phyloP scores from a whole-genome alignment of 2,888 invertebrate species.

The Amphimallon solstitiale region DNA sequence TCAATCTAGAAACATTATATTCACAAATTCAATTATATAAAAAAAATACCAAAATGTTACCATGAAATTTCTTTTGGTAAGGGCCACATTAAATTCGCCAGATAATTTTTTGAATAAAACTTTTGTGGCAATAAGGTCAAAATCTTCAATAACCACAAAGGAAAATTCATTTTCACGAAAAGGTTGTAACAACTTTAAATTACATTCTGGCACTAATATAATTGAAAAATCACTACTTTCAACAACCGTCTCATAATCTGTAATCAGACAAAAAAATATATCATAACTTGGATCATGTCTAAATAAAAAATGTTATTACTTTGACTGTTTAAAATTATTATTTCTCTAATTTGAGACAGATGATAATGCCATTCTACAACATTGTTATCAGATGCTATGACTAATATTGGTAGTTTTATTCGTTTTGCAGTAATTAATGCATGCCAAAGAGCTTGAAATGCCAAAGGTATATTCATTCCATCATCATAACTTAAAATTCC shows the following conservation, averaged over 20 bases:
- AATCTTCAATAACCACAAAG: slow-evolving; percentile 27
- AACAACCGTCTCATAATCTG: slow-evolving; percentile 16
- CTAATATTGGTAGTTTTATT: slow-evolving; percentile 21
- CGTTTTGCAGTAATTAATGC: slow-evolving; percentile 22
- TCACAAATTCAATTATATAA: slow-evolving; percentile 3
- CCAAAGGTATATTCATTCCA: slow-evolving; percentile 14
- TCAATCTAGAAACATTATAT: slow-evolving; percentile 19
- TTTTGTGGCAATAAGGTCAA: slow-evolving; percentile 26
- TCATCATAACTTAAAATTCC: slow-evolving; percentile 33
- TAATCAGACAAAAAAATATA: slow-evolving; percentile 2
- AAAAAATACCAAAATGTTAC: slow-evolving; percentile 10
- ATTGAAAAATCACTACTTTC: neutral
- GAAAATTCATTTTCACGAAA: slow-evolving; percentile 15
- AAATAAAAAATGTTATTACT: slow-evolving; percentile 2
- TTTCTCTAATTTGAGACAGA: slow-evolving; percentile 12
- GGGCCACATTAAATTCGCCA: slow-evolving; percentile 33
- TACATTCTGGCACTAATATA: slow-evolving; percentile 21
- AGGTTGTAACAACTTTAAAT: slow-evolving; percentile 22
- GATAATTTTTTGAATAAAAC: slow-evolving; percentile 27
- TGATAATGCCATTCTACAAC: slow-evolving; percentile 34
- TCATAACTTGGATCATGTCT: neutral
- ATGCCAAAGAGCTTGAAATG: slow-evolving; percentile 21
- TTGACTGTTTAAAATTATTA: slow-evolving; percentile 14
- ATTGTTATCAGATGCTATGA: slow-evolving; percentile 20
- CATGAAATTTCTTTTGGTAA: slow-evolving; percentile 29